Evolutionary conservation across 2,113 vertebrate genomes (phyloP).

Genomic region (Lasiurus borealis): DNA sequence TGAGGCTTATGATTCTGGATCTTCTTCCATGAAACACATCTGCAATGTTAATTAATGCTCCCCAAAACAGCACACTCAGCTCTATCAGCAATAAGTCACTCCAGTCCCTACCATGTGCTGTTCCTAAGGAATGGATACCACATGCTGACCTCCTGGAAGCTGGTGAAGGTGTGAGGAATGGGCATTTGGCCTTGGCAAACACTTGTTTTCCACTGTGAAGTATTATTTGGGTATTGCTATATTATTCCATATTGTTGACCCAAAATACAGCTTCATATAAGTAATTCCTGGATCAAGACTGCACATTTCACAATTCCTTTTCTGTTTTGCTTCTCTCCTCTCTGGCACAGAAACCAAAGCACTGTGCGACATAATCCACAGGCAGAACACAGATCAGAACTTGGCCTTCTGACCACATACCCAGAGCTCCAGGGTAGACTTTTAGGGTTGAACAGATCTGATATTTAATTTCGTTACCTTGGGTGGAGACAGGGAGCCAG

Average conservation of each 20-base stretch:
- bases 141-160: not conserved
- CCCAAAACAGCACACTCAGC: conserved; percentile 35
- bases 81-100: conserved; percentile 47
- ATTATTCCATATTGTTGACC: conserved; percentile 39
- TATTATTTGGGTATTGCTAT: conserved; percentile 20
- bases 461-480: conserved; percentile 68
- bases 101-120: not conserved
- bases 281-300: not conserved
- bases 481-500: conserved; percentile 41
- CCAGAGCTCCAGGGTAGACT: not conserved
- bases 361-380: not conserved
- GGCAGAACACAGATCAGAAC: not conserved
- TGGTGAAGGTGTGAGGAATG: not conserved
- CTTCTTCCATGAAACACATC: not conserved
- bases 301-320: not conserved
- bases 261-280: not conserved
- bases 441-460: not conserved
- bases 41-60: conserved; percentile 54
- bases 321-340: not conserved
- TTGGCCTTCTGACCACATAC: not conserved
- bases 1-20: not conserved
- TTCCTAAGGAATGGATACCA: not conserved
- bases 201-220: conserved; percentile 60
- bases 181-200: conserved; percentile 40
- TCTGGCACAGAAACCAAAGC: not conserved